Conservation (phyloP, 2,888 invertebrate species). For the Nephrotoma appendiculata region DNA sequence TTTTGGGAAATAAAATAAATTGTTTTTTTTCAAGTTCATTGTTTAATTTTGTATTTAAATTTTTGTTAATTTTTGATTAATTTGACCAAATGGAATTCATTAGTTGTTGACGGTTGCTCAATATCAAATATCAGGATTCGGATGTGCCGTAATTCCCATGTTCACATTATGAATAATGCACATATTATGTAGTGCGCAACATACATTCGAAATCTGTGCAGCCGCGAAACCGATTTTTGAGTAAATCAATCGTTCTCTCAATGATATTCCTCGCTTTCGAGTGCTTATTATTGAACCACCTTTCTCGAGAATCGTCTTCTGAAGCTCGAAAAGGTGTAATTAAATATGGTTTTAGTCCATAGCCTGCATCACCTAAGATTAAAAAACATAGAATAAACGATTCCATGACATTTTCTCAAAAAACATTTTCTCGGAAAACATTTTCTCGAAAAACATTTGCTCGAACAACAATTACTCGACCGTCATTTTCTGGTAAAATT, state of each 20-base stretch:
- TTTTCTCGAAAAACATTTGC: too few relatives aligned
- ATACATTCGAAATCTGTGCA: background rate
- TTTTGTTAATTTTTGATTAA: background rate
- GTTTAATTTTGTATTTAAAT: background rate
- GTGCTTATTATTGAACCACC: background rate
- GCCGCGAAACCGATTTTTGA: background rate
- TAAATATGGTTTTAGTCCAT: background rate
- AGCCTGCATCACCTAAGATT: background rate
- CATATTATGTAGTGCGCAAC: background rate
- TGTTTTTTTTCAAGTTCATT: background rate
- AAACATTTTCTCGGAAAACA: too few relatives aligned
- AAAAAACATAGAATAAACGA: background rate
- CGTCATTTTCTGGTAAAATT: too few relatives aligned
- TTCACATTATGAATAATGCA: background rate
- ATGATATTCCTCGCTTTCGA: background rate
- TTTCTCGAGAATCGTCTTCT: background rate
- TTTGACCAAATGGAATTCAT: background rate
- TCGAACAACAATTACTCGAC: too few relatives aligned
- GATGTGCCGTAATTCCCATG: background rate
- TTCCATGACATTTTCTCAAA: too few relatives aligned
- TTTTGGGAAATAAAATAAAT: background rate
- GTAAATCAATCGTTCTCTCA: background rate
- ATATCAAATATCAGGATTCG: background rate
- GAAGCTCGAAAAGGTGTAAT: background rate
- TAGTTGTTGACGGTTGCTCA: background rate